Conservation (phyloP, 2,797 vertebrate species). For the Pantherophis vulpinus region DNA sequence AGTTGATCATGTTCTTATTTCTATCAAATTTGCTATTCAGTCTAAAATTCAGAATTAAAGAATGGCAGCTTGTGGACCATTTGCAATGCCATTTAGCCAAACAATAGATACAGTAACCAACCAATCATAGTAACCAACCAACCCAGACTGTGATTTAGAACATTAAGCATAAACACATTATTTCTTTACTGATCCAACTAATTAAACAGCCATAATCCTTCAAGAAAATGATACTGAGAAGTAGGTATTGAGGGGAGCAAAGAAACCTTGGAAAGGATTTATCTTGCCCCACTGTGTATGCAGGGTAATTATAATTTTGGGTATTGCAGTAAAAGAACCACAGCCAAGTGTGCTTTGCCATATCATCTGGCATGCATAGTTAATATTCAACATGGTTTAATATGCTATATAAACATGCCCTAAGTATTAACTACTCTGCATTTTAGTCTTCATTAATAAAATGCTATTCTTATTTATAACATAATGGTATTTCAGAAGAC, state of each 20-base stretch:
- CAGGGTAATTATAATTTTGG: not conserved
- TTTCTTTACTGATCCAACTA: not conserved
- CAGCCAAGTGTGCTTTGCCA: not conserved
- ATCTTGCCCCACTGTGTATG: not conserved
- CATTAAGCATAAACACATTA: not conserved
- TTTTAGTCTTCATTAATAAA: not conserved
- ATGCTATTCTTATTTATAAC: conserved; percentile 26
- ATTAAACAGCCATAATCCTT: not conserved
- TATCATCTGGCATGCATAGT: not conserved
- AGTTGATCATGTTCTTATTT: conserved; percentile 14
- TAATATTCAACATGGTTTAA: not conserved
- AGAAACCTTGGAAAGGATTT: not conserved
- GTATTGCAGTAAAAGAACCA: not conserved
- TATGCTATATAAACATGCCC: not conserved
- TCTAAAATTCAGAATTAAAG: conserved; percentile 25
- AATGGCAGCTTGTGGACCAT: not conserved
- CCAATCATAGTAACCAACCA: not conserved
- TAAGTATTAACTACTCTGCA: not conserved
- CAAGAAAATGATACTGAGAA: not conserved
- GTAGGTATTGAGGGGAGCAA: not conserved
- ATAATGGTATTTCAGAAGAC: not conserved
- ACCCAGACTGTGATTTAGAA: not conserved
- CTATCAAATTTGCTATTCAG: conserved; percentile 13
- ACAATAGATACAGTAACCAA: not conserved
- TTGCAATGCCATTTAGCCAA: not conserved